Evolutionary conservation across 2,797 vertebrate genomes (phyloP).

Genomic region (Gadopsis bispinosus): DNA sequence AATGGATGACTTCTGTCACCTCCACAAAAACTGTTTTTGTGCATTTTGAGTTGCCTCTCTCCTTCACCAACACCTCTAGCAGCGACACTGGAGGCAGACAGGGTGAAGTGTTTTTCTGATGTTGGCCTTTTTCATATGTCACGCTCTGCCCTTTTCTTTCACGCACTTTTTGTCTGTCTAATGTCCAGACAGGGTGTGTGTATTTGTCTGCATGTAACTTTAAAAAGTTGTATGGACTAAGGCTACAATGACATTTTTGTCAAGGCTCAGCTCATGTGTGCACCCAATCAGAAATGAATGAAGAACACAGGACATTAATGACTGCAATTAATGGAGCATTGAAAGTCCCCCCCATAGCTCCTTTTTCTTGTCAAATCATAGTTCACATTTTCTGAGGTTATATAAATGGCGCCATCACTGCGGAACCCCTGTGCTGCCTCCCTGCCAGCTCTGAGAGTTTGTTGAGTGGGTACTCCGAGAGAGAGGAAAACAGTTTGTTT

Average conservation of each 20-base stretch:
- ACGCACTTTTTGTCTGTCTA: slow-evolving; percentile 42
- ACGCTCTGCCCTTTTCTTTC: slow-evolving; percentile 77
- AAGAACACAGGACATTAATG: background rate
- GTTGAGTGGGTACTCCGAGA: slow-evolving; percentile 40
- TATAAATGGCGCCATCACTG: slow-evolving; percentile 6
- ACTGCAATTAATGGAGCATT: slow-evolving; percentile 4
- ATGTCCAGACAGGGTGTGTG: slow-evolving; percentile 21
- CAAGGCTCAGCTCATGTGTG: background rate
- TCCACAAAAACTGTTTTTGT: slow-evolving; percentile 40
- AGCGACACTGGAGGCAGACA: slow-evolving; percentile 54
- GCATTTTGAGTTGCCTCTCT: slow-evolving; percentile 38
- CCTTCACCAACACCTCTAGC: slow-evolving; percentile 51
- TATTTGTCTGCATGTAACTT: slow-evolving; percentile 34
- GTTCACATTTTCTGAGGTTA: slow-evolving; percentile 24
- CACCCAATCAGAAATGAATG: background rate
- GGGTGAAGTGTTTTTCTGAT: slow-evolving; percentile 70
- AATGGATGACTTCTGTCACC: slow-evolving; percentile 51
- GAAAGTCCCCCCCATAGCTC: slow-evolving; percentile 7
- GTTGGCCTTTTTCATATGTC: slow-evolving; percentile 78
- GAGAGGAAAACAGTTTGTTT: slow-evolving; percentile 51
- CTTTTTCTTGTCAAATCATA: slow-evolving; percentile 34
- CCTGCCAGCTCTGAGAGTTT: slow-evolving; percentile 36
- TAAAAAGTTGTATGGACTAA: slow-evolving; percentile 15
- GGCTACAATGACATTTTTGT: background rate
- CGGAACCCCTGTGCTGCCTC: slow-evolving; percentile 29